Evolutionary conservation across 2,888 invertebrate species (phyloP).

Genomic region (Ophioninae sp.): DNA sequence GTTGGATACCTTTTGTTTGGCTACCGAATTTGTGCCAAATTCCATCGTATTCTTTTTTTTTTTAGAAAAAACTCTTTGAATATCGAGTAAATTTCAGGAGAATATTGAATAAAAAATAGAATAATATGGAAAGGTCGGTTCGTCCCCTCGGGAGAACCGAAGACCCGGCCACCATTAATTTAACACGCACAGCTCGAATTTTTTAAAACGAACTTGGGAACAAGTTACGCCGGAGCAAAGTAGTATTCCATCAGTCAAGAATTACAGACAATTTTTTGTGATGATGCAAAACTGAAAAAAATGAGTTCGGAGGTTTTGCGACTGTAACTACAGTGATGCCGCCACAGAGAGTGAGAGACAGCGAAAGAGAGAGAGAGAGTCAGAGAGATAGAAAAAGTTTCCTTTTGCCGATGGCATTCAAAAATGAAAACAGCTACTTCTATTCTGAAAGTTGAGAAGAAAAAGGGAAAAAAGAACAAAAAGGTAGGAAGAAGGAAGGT

Average conservation of each 20-base stretch:
- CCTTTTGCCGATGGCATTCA: slow-evolving; percentile 35
- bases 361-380: neutral
- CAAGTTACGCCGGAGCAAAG: slow-evolving; percentile 63
- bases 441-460: slow-evolving; percentile 28
- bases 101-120: neutral
- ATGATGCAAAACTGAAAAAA: slow-evolving; percentile 21
- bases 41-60: neutral
- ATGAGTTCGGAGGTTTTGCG: slow-evolving; percentile 62
- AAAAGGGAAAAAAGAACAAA: slow-evolving; percentile 7
- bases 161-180: slow-evolving; percentile 4
- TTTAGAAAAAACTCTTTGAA: neutral
- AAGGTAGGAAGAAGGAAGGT: neutral
- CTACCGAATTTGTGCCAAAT: neutral
- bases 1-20: too few relatives aligned
- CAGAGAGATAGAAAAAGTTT: slow-evolving; percentile 38
- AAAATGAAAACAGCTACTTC: slow-evolving; percentile 26
- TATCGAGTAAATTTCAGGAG: neutral
- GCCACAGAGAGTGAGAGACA: neutral
- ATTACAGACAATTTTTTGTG: slow-evolving; percentile 62
- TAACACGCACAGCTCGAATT: slow-evolving; percentile 25
- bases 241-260: slow-evolving; percentile 67
- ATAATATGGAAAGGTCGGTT: slow-evolving; percentile 30
- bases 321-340: slow-evolving; percentile 58
- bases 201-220: slow-evolving; percentile 30
- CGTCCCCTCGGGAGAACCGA: neutral